Evolutionary conservation across 2,888 invertebrate species (phyloP).

Genomic region (Temnothorax ravouxi): DNA sequence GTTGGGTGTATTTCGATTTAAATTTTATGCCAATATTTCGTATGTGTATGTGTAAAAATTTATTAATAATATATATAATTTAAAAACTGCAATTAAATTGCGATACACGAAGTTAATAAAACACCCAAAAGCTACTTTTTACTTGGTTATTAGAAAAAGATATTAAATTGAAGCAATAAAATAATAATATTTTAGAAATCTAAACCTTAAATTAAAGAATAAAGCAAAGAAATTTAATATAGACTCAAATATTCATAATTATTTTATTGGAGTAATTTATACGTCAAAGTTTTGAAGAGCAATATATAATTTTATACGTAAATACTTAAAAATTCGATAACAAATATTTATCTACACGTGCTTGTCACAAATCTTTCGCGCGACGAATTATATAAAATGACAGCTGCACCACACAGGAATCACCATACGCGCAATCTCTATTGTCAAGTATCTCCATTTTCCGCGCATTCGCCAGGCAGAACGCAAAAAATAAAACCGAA

Average conservation of each 20-base stretch:
- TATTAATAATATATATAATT: neutral
- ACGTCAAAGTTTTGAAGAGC: too few species aligned
- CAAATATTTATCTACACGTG: constrained; percentile 13
- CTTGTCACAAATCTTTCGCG: neutral
- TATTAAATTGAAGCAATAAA: neutral
- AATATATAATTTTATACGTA: neutral
- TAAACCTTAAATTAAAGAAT: neutral
- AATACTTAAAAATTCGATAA: neutral
- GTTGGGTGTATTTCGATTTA: neutral
- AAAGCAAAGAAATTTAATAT: neutral
- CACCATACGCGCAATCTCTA: neutral
- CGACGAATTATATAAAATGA: neutral
- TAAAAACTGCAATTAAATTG: neutral
- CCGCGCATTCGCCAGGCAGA: neutral
- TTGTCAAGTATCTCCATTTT: neutral
- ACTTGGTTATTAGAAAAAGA: neutral
- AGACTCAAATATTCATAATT: too few species aligned
- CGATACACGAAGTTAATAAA: neutral
- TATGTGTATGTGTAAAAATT: too few species aligned
- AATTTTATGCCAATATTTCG: neutral
- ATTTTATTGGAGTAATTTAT: too few species aligned
- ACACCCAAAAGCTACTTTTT: neutral
- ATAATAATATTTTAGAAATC: neutral
- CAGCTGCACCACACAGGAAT: neutral
- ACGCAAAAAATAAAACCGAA: neutral